A percentile compares a stretch with the other conserved stretches of the same genome.
phyloP scores from a whole-genome alignment of 2,113 vertebrate species.

The Brevimyrus niger region DNA sequence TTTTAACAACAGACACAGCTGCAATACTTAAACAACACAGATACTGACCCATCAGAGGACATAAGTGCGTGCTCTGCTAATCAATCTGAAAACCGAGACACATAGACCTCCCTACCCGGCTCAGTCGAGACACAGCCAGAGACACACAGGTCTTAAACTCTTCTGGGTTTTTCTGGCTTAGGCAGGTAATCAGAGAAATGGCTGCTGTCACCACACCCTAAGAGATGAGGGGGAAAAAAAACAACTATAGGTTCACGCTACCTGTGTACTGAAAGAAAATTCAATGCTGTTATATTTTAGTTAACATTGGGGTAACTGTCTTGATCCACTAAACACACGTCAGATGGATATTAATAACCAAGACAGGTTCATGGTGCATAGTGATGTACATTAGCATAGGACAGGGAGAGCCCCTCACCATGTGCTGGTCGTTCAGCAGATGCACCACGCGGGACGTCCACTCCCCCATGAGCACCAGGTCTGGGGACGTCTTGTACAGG shows the following conservation, averaged over 20 bases:
- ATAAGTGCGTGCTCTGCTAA: background rate
- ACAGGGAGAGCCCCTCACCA: slow-evolving; percentile 57
- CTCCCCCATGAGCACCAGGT: slow-evolving; percentile 87
- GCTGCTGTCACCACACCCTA: slow-evolving; percentile 88
- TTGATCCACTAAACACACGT: background rate
- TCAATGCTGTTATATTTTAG: background rate
- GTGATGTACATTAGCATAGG: background rate
- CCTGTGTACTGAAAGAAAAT: background rate
- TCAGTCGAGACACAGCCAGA: slow-evolving; percentile 79
- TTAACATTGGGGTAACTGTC: background rate
- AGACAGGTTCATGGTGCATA: background rate
- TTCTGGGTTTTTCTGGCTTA: slow-evolving; percentile 88
- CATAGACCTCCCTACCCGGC: slow-evolving; percentile 59
- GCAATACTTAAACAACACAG: background rate
- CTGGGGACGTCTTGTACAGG: slow-evolving; percentile 85
- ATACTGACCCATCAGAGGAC: background rate
- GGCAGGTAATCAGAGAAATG: slow-evolving; percentile 82
- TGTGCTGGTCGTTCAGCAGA: slow-evolving; percentile 87
- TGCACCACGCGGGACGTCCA: slow-evolving; percentile 88
- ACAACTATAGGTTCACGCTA: background rate
- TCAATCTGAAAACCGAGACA: background rate
- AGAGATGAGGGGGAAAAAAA: slow-evolving; percentile 17
- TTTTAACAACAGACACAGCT: background rate
- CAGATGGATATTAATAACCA: background rate
- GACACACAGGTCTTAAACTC: slow-evolving; percentile 90